These are phyloP conservation scores for Cephus sareptanus DNA, from an alignment of 2,888 invertebrate species.

Conservation along the genomic window DNA sequence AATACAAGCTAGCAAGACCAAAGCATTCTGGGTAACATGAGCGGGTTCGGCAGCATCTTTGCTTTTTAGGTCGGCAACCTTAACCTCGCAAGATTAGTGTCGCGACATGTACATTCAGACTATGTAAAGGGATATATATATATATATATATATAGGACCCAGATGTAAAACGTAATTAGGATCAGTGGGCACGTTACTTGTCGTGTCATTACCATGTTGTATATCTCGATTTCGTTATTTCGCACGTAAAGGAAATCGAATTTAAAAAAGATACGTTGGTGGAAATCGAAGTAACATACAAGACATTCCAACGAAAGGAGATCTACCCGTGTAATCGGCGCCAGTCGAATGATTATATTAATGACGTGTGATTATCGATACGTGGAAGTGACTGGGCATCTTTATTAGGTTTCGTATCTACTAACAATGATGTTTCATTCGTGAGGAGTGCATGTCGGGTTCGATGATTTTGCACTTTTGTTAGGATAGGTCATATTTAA, in stretches of 20 bases:
- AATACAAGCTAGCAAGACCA: not conserved
- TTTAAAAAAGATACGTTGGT: not conserved
- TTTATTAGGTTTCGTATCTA: slow-evolving; percentile 17
- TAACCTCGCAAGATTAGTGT: not conserved
- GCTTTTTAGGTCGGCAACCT: not conserved
- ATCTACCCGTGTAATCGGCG: slow-evolving; percentile 16
- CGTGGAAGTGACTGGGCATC: slow-evolving; percentile 28
- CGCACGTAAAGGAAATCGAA: not conserved
- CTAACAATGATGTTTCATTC: slow-evolving; percentile 25
- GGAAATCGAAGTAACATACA: not conserved
- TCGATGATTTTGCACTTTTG: slow-evolving; percentile 36
- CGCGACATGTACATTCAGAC: not conserved
- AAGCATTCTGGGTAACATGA: slow-evolving; percentile 35
- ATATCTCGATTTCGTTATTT: not conserved
- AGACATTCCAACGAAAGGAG: not conserved
- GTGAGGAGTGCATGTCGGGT: slow-evolving; percentile 14
- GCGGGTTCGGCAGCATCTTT: slow-evolving; percentile 37
- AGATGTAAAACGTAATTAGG: not conserved
- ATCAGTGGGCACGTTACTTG: not conserved
- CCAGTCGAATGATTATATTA: slow-evolving; percentile 20
- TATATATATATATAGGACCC: not conserved
- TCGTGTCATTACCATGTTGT: not conserved
- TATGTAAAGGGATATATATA: not conserved
- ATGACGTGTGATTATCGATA: slow-evolving; percentile 24
- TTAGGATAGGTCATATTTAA: slow-evolving; percentile 36